phyloP scores from a whole-genome alignment of 2,888 invertebrate species.

The Physocephala rufipes region DNA sequence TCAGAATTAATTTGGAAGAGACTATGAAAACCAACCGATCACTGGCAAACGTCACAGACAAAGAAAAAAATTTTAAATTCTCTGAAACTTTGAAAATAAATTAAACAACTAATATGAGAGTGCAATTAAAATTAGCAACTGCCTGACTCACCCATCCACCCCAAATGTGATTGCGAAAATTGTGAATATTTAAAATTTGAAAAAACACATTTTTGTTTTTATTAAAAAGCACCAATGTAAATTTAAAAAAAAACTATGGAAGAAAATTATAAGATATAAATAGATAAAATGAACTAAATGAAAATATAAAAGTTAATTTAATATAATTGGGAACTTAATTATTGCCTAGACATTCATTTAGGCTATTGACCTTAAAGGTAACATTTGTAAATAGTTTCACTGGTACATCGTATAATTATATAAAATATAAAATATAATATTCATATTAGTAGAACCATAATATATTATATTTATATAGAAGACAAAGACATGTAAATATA shows the following conservation, averaged over 20 bases:
- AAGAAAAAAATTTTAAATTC: no score
- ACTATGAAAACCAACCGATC: no score
- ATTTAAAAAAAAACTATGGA: constrained; percentile 17
- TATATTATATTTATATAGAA: background rate
- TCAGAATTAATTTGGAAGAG: no score
- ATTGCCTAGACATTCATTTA: background rate
- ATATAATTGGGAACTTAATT: background rate
- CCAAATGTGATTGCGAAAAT: no score
- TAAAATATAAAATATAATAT: constrained; percentile 4
- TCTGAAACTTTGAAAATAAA: no score
- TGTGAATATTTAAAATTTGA: no score
- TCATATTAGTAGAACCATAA: background rate
- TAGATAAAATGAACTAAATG: background rate
- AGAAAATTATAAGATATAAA: background rate
- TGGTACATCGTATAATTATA: constrained; percentile 21
- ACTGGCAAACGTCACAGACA: no score
- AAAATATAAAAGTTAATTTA: constrained; percentile 11
- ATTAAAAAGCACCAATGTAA: constrained; percentile 33
- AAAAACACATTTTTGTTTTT: no score
- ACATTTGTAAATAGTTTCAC: constrained; percentile 35
- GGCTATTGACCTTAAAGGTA: constrained; percentile 8
- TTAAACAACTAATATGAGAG: no score
- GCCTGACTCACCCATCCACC: no score
- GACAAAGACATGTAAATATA: constrained; percentile 24
- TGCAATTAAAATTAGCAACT: no score